Evolutionary conservation across 1,140 invertebrate species (phyloP).

Genomic region (Chironomus striatipennis): DNA sequence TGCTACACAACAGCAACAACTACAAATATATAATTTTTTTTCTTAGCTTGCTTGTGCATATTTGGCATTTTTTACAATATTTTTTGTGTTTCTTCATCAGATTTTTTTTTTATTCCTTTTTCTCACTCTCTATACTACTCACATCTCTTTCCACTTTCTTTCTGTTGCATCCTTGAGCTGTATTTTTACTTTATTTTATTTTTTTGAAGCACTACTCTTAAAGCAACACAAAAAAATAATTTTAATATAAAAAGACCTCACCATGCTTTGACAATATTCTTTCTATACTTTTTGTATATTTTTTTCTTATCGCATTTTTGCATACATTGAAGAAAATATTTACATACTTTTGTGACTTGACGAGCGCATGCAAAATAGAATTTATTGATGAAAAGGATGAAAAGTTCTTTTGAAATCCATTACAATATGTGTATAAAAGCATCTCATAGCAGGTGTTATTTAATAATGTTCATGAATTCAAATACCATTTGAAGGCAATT

Average conservation of each 20-base stretch:
- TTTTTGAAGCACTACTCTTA: neutral
- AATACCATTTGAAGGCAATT: no score
- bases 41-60: neutral
- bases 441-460: no score
- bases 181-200: neutral
- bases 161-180: neutral
- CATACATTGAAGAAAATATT: neutral
- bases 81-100: slow-evolving; percentile 14
- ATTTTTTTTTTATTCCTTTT: neutral
- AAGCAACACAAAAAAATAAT: neutral
- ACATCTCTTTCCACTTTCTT: no score
- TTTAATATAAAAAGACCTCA: slow-evolving; percentile 15
- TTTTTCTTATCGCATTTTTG: neutral
- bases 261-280: neutral
- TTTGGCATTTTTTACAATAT: neutral
- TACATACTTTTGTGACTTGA: neutral
- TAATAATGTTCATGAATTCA: no score
- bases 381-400: slow-evolving; percentile 1
- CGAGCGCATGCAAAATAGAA: neutral
- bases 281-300: neutral
- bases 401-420: no score
- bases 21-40: neutral
- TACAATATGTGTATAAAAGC: no score
- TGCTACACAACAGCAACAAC: neutral
- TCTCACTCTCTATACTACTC: neutral